Percentiles rank a stretch among this genome's conserved stretches.
Evolutionary conservation across 2,797 vertebrate species (phyloP).

Genomic region (Sebastes trivittatus): DNA sequence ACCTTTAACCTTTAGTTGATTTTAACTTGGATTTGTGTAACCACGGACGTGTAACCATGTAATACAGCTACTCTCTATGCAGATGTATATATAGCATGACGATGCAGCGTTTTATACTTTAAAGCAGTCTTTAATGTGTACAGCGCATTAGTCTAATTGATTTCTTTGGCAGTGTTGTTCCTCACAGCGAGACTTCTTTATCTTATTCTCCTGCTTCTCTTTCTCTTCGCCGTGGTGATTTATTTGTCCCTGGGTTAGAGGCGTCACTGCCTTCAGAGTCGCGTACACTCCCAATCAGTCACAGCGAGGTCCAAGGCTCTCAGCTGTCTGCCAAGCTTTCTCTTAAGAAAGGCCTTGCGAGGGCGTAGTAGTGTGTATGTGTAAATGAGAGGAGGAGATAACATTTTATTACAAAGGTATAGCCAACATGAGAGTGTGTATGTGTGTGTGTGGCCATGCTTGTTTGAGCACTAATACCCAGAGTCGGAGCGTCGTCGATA

Average conservation of each 20-base stretch:
- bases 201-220: slow-evolving; percentile 45
- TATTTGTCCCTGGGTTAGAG: slow-evolving; percentile 61
- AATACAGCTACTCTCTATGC: not conserved
- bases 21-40: no score
- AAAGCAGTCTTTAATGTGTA: slow-evolving; percentile 31
- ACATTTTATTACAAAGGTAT: slow-evolving; percentile 19
- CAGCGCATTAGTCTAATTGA: slow-evolving; percentile 53
- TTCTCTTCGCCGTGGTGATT: slow-evolving; percentile 59
- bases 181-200: slow-evolving; percentile 48
- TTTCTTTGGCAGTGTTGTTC: slow-evolving; percentile 49
- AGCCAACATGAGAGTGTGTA: not conserved
- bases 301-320: slow-evolving; percentile 53
- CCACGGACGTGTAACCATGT: not conserved
- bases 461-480: slow-evolving; percentile 2
- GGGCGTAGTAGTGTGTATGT: not conserved
- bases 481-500: not conserved
- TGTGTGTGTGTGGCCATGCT: not conserved
- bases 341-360: slow-evolving; percentile 32
- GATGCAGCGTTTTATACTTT: not conserved
- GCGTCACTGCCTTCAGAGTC: slow-evolving; percentile 61
- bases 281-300: slow-evolving; percentile 59
- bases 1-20: no score
- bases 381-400: slow-evolving; percentile 6
- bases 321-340: slow-evolving; percentile 53
- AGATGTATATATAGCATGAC: not conserved